Evolutionary conservation across 2,113 vertebrate genomes (phyloP).

Genomic region (Heterochromis multidens): DNA sequence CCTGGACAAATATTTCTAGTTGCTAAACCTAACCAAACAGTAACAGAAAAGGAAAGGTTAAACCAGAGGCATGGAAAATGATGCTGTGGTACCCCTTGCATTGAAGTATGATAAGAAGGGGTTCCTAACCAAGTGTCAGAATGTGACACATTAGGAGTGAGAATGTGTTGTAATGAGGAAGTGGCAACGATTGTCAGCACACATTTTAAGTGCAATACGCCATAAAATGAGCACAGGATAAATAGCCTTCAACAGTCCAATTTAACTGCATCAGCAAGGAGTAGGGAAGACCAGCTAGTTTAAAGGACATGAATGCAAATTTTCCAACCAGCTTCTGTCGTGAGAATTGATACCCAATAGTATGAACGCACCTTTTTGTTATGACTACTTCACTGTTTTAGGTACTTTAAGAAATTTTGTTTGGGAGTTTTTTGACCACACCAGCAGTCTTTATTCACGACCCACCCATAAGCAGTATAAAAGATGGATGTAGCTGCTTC

Average conservation of each 20-base stretch:
- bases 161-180: not conserved
- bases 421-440: not conserved
- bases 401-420: not conserved
- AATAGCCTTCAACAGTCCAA: not conserved
- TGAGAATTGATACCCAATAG: not conserved
- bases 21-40: not conserved
- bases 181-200: not conserved
- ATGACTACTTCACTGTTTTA: not conserved
- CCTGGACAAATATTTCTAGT: not conserved
- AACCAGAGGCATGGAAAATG: not conserved
- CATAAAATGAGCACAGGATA: not conserved
- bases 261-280: not conserved
- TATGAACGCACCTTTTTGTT: not conserved
- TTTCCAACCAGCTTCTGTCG: not conserved
- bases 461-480: too few species aligned
- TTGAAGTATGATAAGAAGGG: not conserved
- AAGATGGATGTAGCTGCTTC: too few species aligned
- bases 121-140: too few species aligned
- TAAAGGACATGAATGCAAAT: not conserved
- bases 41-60: not conserved
- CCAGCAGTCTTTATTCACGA: too few species aligned
- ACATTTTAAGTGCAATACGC: not conserved
- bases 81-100: not conserved
- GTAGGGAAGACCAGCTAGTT: not conserved
- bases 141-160: too few species aligned